Base-by-base conservation (phyloP, 2,797 vertebrate genomes). In the Diceros bicornis region DNA sequence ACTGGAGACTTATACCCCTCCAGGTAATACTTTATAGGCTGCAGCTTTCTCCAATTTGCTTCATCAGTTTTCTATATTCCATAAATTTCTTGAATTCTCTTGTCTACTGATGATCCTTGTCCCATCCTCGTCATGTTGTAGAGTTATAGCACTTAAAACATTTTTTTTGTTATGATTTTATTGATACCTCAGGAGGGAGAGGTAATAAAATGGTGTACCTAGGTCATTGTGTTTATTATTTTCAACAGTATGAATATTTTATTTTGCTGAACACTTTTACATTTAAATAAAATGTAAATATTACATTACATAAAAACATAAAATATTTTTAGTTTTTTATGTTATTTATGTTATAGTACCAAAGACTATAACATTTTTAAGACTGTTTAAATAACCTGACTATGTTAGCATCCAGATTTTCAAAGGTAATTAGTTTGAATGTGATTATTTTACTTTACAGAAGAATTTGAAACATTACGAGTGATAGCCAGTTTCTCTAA, bases 391-490 rank as follows among this genome's bases (percentile, higher is more conserved):
- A 86, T 83, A 90, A 92, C 27, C n/a, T 93, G 29, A 23, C 14
- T 71, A 66, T 87, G 5, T 84, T 88, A 88, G 44, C 62, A 87
- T 66, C 44, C 23, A 74, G 41, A 74, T 95, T 83, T 88, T 93
- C 64, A 79, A 87, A 96, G 55, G 34, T 72, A 85, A 44, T 74
- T 79, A 44, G 17, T 95, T 85, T 85, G n/a, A 79, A 84, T 89
- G 10, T 84, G 21, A 69, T 78, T 77, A 79, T 68, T 52, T 91
- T 82, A 37, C 44, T 89, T 75, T 41, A 41, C 34, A 78, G 81
- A 87, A 78, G 37, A 84, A 91, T 84, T 91, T 81, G 91, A 89
- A 66, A 89, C 5, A 7, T 83, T 50, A 75, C 50, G 87, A 81
- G 78, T 85, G 37, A 7, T 4, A 52, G 8, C 18, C 23, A 82